Percentiles rank a stretch among this genome's conserved stretches.
phyloP scores from a whole-genome alignment of 2,797 vertebrate species.

The Premnoplex brunnescens region DNA sequence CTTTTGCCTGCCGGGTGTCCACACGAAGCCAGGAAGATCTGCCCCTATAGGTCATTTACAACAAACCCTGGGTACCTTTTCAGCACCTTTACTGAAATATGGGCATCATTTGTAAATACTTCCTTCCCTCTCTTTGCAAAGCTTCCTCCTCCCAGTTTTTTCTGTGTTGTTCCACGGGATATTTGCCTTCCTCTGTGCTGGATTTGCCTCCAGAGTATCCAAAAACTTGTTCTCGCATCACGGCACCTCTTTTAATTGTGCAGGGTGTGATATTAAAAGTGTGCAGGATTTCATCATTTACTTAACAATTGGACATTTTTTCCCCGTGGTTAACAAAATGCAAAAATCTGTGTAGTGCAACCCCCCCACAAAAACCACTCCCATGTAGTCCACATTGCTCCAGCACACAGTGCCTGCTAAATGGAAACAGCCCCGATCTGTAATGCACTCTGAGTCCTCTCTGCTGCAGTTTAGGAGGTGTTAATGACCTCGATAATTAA shows the following conservation, averaged over 20 bases:
- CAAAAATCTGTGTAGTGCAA: rapidly evolving
- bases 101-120: no score
- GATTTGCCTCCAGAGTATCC: neutral
- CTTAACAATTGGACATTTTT: neutral
- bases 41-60: no score
- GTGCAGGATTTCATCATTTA: neutral
- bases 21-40: no score
- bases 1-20: no score
- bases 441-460: neutral
- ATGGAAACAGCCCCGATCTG: conserved; percentile 4
- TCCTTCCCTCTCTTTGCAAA: no score
- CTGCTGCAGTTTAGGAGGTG: conserved; percentile 42
- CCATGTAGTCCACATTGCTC: neutral
- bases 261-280: neutral
- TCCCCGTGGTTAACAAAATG: neutral
- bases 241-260: neutral
- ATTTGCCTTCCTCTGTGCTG: neutral
- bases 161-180: neutral
- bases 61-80: no score
- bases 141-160: no score
- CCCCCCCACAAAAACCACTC: neutral
- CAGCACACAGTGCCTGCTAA: neutral
- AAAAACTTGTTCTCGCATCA: neutral
- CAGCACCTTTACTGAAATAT: no score
- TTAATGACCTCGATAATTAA: conserved; percentile 56